Evolutionary conservation across 2,797 vertebrate species (phyloP).

Genomic region (Coreius guichenoti): DNA sequence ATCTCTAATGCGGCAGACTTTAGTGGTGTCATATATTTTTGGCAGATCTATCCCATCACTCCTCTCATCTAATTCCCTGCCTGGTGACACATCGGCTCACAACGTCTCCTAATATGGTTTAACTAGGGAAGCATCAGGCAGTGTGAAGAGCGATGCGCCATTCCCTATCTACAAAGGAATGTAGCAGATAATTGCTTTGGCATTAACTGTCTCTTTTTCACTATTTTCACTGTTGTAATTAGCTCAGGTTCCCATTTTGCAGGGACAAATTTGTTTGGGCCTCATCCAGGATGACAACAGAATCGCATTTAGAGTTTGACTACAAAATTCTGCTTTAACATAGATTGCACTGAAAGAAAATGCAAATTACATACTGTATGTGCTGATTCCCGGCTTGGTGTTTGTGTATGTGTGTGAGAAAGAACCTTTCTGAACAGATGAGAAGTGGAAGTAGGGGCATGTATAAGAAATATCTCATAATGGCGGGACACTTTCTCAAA

Average conservation of each 20-base stretch:
- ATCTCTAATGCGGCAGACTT: conserved; percentile 67
- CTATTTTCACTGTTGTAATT: conserved; percentile 70
- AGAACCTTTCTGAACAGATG: conserved; percentile 40
- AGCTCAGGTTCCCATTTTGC: conserved; percentile 70
- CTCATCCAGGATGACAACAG: conserved; percentile 71
- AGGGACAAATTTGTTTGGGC: conserved; percentile 70
- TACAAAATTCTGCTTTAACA: conserved; percentile 67
- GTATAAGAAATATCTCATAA: conserved; percentile 56
- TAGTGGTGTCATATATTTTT: conserved; percentile 43
- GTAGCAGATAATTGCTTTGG: conserved; percentile 71
- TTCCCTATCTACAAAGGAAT: conserved; percentile 60
- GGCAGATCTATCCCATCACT: conserved; percentile 57
- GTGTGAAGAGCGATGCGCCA: conserved; percentile 55
- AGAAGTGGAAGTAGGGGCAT: conserved; percentile 28
- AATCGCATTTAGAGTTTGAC: conserved; percentile 63
- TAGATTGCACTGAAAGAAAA: conserved; percentile 35
- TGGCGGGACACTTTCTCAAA: conserved; percentile 50
- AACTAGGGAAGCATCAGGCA: conserved; percentile 63
- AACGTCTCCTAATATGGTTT: conserved; percentile 65
- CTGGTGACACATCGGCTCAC: conserved; percentile 61
- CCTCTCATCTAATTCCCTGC: conserved; percentile 60
- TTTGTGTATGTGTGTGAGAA: conserved; percentile 26
- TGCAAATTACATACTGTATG: conserved; percentile 14
- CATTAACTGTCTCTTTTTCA: conserved; percentile 67
- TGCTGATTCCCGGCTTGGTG: conserved; percentile 27